A percentile compares a stretch with the other conserved stretches of the same genome.
Conservation (phyloP, 1,140 invertebrate genomes). For the Papilio glaucus region DNA sequence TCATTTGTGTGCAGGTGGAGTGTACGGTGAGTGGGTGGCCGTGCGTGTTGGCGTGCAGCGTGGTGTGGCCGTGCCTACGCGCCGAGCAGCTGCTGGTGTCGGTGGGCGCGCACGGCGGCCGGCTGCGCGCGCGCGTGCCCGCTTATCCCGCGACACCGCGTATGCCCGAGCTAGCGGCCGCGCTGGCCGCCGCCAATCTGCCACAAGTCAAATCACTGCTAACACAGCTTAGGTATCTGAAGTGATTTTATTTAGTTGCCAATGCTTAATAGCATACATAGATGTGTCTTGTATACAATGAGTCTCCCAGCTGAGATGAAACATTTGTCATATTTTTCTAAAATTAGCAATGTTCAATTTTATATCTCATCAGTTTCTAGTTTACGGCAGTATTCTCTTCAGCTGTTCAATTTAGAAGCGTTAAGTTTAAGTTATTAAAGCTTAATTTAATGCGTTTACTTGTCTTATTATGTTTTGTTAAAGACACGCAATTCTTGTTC, state of each 20-base stretch:
- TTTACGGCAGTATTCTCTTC: too few species aligned
- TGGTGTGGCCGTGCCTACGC: constrained; percentile 93
- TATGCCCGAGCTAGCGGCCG: constrained; percentile 91
- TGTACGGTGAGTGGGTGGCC: constrained; percentile 90
- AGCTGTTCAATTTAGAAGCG: too few species aligned
- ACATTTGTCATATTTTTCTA: too few species aligned
- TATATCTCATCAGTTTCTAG: too few species aligned
- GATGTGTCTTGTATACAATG: too few species aligned
- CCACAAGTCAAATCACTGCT: constrained; percentile 59
- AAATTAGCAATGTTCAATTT: too few species aligned
- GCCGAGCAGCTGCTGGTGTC: constrained; percentile 96
- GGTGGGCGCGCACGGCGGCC: constrained; percentile 97
- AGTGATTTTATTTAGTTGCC: too few species aligned
- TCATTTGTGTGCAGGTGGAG: constrained; percentile 65
- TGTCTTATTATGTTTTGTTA: too few species aligned
- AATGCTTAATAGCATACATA: too few species aligned
- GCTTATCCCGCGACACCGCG: constrained; percentile 92
- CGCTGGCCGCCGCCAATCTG: constrained; percentile 82
- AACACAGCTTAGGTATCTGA: constrained; percentile 71
- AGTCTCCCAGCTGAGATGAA: too few species aligned
- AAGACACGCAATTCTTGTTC: too few species aligned
- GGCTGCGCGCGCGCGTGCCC: constrained; percentile 94
- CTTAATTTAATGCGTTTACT: too few species aligned
- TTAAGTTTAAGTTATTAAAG: background rate
- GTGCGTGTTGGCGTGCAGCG: constrained; percentile 94